Percentiles rank a stretch among this genome's conserved stretches.
Conservation (phyloP, 1,140 invertebrate species). For the Drosophila chauvacae region DNA sequence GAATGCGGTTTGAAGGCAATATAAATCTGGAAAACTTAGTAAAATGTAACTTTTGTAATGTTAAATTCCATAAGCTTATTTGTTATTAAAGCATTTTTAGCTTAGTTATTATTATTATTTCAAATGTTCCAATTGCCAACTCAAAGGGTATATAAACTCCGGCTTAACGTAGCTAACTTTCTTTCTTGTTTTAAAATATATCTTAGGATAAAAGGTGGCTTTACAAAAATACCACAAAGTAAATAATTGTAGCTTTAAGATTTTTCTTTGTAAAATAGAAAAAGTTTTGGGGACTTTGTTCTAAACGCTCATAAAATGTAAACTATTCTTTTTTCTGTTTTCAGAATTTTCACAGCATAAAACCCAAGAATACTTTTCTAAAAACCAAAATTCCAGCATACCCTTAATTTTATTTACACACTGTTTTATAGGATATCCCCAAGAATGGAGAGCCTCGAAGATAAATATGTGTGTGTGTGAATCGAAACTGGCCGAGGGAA, state of each 20-base stretch:
- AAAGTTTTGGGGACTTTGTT: too few species aligned
- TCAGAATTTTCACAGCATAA: not conserved
- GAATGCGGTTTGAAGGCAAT: too few species aligned
- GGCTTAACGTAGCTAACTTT: not conserved
- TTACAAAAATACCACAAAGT: too few species aligned
- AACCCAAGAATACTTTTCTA: not conserved
- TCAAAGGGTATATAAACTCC: too few species aligned
- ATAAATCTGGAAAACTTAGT: too few species aligned
- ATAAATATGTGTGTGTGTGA: constrained; percentile 33
- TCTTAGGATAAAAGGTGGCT: too few species aligned
- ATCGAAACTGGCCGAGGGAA: constrained; percentile 46
- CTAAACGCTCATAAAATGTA: too few species aligned
- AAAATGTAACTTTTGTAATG: too few species aligned
- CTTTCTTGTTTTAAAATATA: not conserved
- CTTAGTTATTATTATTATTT: not conserved
- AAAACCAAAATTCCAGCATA: not conserved
- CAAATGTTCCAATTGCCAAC: not conserved
- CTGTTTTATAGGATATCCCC: constrained; percentile 38
- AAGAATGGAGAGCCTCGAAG: constrained; percentile 23
- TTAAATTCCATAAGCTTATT: too few species aligned
- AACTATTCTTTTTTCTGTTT: not conserved
- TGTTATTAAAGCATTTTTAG: not conserved
- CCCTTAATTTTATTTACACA: not conserved
- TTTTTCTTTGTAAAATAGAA: too few species aligned
- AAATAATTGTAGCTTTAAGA: too few species aligned